Base-by-base conservation (phyloP, 2,888 invertebrate genomes). In the Exocentrus adspersus region DNA sequence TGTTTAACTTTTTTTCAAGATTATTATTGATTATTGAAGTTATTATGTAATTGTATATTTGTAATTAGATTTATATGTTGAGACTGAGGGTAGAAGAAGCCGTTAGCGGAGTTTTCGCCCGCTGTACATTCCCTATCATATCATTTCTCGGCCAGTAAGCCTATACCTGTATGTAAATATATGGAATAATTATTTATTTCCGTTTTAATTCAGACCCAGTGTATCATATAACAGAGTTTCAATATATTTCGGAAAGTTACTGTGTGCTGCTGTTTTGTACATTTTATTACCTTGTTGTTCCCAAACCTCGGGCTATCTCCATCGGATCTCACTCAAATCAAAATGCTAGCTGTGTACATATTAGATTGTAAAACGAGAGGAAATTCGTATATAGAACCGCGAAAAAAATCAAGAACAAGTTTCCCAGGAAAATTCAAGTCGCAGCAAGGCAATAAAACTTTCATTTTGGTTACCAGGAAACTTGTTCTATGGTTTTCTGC, bases 121-220 rank as follows among this genome's bases (percentile, higher is more conserved):
- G 71, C 75, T 80, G 79, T 81, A 82, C 82, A 82, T 82, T 82
- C 82, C 81, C 78, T 73, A 78, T 79, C 80, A 81, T 81, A 81
- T 81, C 80, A 81, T 72, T 73, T 75, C 69, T 74, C 76, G 80
- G 82, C 81, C 82, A 81, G 81, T 82, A 72, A 58, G 66, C 64
- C 62, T 62, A n/a, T n/a, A n/a, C n/a, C n/a, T 60, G 77, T 75
- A 76, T 74, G 56, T 73, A 50, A 65, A 64, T 72, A 77, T 73
- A 12, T 78, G 79, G 80, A 80, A 64, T 80, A 80, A 80, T 69
- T 77, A 79, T 78, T 79, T 78, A 78, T 77, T 77, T 68, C 28
- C 62, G 54, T 60, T 52, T 57, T 30, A 52, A 52, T 43, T 64
- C 70, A 73, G 64, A 70, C 64, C 72, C 72, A 72, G 69, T 65